These are phyloP conservation scores for Ormyrus pomaceus DNA, from an alignment of 2,888 invertebrate species.

Conservation along the genomic window DNA sequence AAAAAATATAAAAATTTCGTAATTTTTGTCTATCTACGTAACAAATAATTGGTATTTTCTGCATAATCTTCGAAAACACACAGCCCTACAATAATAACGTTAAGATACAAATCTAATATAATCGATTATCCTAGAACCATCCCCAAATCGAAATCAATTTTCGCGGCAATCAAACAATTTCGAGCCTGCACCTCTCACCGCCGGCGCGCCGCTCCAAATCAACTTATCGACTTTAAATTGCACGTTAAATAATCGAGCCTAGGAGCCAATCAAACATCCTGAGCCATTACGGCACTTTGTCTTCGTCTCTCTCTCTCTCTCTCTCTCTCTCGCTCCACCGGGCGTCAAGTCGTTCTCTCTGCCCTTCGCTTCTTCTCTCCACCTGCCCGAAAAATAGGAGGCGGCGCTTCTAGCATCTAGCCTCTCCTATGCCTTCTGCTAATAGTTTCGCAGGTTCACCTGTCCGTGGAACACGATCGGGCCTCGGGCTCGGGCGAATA, in stretches of 20 bases:
- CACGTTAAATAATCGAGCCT: conserved; percentile 48
- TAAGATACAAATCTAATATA: conserved; percentile 53
- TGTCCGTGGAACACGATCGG: conserved; percentile 60
- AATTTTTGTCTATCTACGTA: too few relatives aligned
- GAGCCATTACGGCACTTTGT: conserved; percentile 48
- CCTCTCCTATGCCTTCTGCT: conserved; percentile 65
- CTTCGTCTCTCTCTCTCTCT: conserved; percentile 1
- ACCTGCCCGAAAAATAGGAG: conserved; percentile 69
- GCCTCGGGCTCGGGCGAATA: conserved; percentile 35
- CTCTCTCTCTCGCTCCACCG: conserved; percentile 19
- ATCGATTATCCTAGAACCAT: conserved; percentile 10
- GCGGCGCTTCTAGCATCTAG: conserved; percentile 62
- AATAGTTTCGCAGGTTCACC: conserved; percentile 70
- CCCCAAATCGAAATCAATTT: conserved; percentile 54
- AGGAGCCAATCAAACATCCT: conserved; percentile 31
- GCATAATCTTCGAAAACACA: background rate
- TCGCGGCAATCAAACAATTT: conserved; percentile 47
- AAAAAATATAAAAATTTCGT: too few relatives aligned
- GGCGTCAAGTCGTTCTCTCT: conserved; percentile 62
- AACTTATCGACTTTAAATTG: conserved; percentile 54
- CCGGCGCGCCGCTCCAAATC: conserved; percentile 30
- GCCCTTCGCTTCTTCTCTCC: conserved; percentile 61
- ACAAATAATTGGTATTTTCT: too few relatives aligned
- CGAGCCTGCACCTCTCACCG: conserved; percentile 4
- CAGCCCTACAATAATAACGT: background rate